These are phyloP conservation scores for Glareola pratincola DNA, from an alignment of 2,113 vertebrate species.

Conservation along the genomic window DNA sequence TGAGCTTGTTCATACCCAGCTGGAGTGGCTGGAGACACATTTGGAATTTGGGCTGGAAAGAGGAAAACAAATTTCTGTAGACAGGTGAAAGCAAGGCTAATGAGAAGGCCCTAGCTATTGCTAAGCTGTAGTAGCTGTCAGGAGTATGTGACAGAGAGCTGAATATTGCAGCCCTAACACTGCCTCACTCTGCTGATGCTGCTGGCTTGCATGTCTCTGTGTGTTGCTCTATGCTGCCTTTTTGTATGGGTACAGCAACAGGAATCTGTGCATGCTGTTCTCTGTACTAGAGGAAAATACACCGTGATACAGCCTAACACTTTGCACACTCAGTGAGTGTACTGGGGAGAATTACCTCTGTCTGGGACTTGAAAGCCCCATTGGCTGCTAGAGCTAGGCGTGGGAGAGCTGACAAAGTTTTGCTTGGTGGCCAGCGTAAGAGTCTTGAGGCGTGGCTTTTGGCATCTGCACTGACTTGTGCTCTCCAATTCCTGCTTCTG, in stretches of 20 bases:
- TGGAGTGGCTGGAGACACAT: not conserved
- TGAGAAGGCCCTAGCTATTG: not conserved
- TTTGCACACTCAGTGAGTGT: not conserved
- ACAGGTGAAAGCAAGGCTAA: not conserved
- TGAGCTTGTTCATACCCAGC: not conserved
- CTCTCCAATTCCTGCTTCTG: not conserved
- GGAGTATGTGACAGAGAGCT: not conserved
- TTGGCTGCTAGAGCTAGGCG: not conserved
- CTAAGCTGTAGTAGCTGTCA: not conserved
- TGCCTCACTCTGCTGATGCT: not conserved
- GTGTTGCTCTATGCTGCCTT: conserved; percentile 1
- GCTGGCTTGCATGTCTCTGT: conserved; percentile 21
- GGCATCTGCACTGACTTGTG: not conserved
- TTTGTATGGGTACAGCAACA: not conserved
- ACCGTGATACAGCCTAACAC: not conserved
- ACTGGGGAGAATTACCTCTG: not conserved
- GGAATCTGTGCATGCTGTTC: not conserved
- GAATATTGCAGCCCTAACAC: not conserved
- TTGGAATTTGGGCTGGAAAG: not conserved
- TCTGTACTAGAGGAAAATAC: not conserved
- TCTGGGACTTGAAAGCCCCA: not conserved
- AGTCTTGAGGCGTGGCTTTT: not conserved
- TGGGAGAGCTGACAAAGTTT: not conserved
- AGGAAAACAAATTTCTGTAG: not conserved
- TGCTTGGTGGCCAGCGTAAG: not conserved